Percentiles rank a stretch among this genome's conserved stretches.
These are phyloP conservation scores for Cartodere bifasciata DNA, from an alignment of 2,888 invertebrate genomes.

Conservation along the genomic window DNA sequence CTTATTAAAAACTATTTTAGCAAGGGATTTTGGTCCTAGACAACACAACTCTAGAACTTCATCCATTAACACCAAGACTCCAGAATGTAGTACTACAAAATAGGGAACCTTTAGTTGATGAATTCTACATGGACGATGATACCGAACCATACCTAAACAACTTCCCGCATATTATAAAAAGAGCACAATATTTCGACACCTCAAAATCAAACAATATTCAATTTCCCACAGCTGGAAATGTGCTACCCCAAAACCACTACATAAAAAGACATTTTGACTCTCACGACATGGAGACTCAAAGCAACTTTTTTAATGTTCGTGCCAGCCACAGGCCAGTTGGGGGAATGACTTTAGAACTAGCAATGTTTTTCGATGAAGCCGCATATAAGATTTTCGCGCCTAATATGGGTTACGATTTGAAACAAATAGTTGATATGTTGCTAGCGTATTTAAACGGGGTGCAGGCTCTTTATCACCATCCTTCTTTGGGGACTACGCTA, in stretches of 20 bases:
- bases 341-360: constrained; percentile 53
- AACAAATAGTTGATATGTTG: constrained; percentile 58
- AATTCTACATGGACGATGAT: constrained; percentile 15
- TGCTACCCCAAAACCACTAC: constrained; percentile 9
- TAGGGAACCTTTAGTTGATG: constrained; percentile 30
- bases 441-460: constrained; percentile 67
- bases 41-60: constrained; percentile 56
- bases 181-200: constrained; percentile 38
- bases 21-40: constrained; percentile 55
- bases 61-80: constrained; percentile 42
- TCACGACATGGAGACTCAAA: constrained; percentile 2
- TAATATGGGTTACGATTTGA: constrained; percentile 51
- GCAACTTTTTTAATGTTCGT: constrained; percentile 11
- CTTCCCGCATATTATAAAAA: constrained; percentile 45
- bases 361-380: constrained; percentile 61
- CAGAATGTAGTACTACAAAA: constrained; percentile 30
- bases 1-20: constrained; percentile 31
- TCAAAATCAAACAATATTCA: constrained; percentile 35
- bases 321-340: constrained; percentile 16
- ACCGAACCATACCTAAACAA: no score
- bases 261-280: background rate
- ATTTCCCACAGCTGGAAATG: constrained; percentile 17
- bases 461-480: constrained; percentile 68
- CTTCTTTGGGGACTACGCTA: constrained; percentile 51
- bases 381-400: constrained; percentile 59